Percentiles rank a stretch among this genome's conserved stretches.
Conservation (phyloP, 2,797 vertebrate genomes). For the Miichthys miiuy region DNA sequence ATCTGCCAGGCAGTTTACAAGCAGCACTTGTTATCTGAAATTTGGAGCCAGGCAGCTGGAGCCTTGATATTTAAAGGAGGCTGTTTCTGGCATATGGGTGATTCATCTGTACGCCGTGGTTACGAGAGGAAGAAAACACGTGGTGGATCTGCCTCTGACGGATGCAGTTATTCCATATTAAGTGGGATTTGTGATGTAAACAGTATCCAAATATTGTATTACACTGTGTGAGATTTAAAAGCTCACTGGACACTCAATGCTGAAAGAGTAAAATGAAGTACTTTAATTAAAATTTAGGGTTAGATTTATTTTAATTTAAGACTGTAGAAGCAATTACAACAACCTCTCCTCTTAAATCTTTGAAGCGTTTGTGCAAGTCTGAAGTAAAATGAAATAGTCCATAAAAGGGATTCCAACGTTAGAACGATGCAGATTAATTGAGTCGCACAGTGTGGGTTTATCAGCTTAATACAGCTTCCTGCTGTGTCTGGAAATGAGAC, state of each 20-base stretch:
- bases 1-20: slow-evolving; percentile 19
- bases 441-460: slow-evolving; percentile 7
- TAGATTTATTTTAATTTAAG: not conserved
- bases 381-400: slow-evolving; percentile 1
- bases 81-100: not conserved
- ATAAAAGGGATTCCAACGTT: not conserved
- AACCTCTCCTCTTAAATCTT: not conserved
- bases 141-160: not conserved
- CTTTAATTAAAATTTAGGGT: not conserved
- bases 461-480: not conserved
- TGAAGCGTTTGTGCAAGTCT: not conserved
- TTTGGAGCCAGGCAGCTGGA: slow-evolving; percentile 38
- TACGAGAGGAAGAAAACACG: slow-evolving; percentile 13
- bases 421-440: not conserved
- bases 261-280: not conserved
- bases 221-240: not conserved
- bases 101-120: slow-evolving; percentile 11
- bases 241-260: not conserved
- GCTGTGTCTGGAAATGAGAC: not conserved
- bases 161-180: slow-evolving; percentile 6
- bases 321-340: not conserved
- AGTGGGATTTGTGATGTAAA: not conserved
- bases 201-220: not conserved
- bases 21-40: slow-evolving; percentile 44
- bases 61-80: slow-evolving; percentile 50